A percentile compares a stretch with the other conserved stretches of the same genome.
Evolutionary conservation across 2,888 invertebrate genomes (phyloP).

Genomic region (Melanchra persicariae): DNA sequence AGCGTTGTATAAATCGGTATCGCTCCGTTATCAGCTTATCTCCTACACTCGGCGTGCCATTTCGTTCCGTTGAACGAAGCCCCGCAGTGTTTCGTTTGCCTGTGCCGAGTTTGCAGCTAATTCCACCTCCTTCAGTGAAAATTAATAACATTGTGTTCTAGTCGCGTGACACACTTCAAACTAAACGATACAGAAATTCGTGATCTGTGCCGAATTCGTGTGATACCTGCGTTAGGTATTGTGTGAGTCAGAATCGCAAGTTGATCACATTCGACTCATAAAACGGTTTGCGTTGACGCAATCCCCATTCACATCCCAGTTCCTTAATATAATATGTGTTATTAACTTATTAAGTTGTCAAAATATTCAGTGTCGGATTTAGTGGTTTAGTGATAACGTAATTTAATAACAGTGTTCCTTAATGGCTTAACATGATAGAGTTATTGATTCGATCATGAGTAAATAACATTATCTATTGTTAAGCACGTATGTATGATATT

Average conservation of each 20-base stretch:
- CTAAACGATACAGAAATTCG: conserved; percentile 62
- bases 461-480: conserved; percentile 59
- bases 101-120: conserved; percentile 76
- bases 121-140: conserved; percentile 71
- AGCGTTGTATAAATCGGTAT: conserved; percentile 82
- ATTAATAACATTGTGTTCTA: conserved; percentile 69
- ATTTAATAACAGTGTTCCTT: conserved; percentile 62
- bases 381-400: conserved; percentile 56
- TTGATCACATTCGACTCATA: conserved; percentile 64
- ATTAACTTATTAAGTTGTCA: conserved; percentile 55
- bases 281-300: conserved; percentile 67
- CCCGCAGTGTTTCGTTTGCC: conserved; percentile 80
- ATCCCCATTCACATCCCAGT: conserved; percentile 60
- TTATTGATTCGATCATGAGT: conserved; percentile 64
- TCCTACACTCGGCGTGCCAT: conserved; percentile 84
- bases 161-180: conserved; percentile 71
- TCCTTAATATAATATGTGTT: conserved; percentile 43
- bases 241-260: conserved; percentile 70
- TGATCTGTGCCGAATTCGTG: conserved; percentile 66
- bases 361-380: conserved; percentile 52
- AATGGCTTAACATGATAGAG: conserved; percentile 41
- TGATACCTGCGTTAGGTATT: conserved; percentile 67
- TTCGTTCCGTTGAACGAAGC: conserved; percentile 80
- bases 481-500: conserved; percentile 64
- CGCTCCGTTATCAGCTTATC: conserved; percentile 89